phyloP scores from a whole-genome alignment of 2,888 invertebrate genomes.

The Sthenelais limicola region DNA sequence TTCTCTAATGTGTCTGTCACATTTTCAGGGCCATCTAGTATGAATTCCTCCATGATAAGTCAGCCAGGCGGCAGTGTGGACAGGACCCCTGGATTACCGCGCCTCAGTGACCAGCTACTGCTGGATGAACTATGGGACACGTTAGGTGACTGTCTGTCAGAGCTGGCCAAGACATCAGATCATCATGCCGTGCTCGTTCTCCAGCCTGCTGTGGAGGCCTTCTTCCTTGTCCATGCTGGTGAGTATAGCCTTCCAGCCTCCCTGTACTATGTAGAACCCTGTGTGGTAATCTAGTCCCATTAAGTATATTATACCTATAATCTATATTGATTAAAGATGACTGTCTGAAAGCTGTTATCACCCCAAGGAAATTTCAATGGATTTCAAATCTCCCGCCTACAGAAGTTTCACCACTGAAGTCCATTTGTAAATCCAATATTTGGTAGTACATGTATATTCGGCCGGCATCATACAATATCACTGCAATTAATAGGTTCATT shows the following conservation, averaged over 20 bases:
- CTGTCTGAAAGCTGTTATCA: no score
- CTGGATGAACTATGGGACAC: constrained; percentile 85
- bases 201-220: constrained; percentile 91
- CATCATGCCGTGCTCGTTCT: constrained; percentile 89
- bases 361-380: no score
- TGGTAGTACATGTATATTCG: no score
- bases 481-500: no score
- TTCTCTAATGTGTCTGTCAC: not conserved
- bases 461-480: no score
- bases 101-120: constrained; percentile 80
- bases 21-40: constrained; percentile 8
- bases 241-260: constrained; percentile 3
- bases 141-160: constrained; percentile 83
- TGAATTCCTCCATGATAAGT: constrained; percentile 22
- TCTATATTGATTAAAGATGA: no score
- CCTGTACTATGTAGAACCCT: no score
- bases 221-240: constrained; percentile 88
- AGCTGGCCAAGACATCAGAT: constrained; percentile 86
- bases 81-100: constrained; percentile 4
- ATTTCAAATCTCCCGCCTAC: no score
- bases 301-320: no score
- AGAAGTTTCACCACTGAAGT: no score
- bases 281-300: no score
- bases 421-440: no score
- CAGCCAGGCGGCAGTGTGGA: constrained; percentile 3